These are phyloP conservation scores for Amiota communis DNA, from an alignment of 2,888 invertebrate species.

Conservation along the genomic window DNA sequence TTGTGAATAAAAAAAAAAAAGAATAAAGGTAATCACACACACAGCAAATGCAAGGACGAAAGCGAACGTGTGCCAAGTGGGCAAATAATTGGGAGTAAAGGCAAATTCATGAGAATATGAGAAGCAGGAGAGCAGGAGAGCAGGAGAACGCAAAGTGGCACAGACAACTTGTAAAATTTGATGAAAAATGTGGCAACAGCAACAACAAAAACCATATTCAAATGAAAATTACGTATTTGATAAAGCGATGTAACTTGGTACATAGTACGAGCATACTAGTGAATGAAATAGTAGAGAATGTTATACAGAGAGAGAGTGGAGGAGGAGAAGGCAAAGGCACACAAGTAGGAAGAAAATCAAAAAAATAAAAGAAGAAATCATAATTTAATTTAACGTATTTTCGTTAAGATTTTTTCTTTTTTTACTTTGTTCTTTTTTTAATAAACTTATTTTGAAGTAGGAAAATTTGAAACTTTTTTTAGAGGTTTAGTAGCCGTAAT, in stretches of 20 bases:
- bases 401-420: slow-evolving; percentile 43
- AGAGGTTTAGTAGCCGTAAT: no score
- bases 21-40: slow-evolving; percentile 35
- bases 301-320: slow-evolving; percentile 1
- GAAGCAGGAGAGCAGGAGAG: no score
- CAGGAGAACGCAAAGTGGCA: background rate
- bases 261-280: no score
- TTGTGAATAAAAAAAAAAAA: slow-evolving; percentile 37
- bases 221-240: slow-evolving; percentile 58
- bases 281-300: no score
- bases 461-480: background rate
- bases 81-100: background rate
- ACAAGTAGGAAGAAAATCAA: background rate
- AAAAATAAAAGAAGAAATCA: slow-evolving; percentile 50
- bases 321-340: slow-evolving; percentile 10
- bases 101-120: no score
- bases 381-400: slow-evolving; percentile 66
- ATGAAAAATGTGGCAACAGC: slow-evolving; percentile 40
- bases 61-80: slow-evolving; percentile 4
- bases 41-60: slow-evolving; percentile 13
- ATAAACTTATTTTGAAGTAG: background rate
- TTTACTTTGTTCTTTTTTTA: background rate
- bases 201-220: background rate
- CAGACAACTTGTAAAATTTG: background rate
- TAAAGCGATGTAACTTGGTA: slow-evolving; percentile 39